Base-by-base conservation (phyloP, 92 coral and sea anemone genomes). In the Zoanthus sociatus region DNA sequence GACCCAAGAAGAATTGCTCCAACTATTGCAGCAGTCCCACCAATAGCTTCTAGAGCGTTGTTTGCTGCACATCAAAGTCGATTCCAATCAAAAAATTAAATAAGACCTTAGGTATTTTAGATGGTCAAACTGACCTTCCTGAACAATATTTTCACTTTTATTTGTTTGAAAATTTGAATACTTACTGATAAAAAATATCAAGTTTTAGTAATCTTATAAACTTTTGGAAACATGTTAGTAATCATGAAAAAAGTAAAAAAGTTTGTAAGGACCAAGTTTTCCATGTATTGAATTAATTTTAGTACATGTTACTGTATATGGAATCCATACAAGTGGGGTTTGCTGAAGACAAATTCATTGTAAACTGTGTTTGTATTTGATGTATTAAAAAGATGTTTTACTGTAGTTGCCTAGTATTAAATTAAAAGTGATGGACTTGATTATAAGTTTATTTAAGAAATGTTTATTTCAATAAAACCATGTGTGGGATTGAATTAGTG, bases 11-110 rank as follows among this genome's bases (percentile, higher is more conserved):
- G 67, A 51, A 66, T 82, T 46, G 86, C 86, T 26, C 75, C 63
- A 17, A 89, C 79, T 8, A 89, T 83, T 89, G 91, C 83, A 26
- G 61, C 48, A 26, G 84, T 83, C 46, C 91, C 77, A 64, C 91
- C 91, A 45, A 16, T 75, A 72, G 51, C 88, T 51, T 88, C 91
- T 0, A 88, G 64, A 61, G 87, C 75, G 44, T 76, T 88, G 20
- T 82, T 50, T 54, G 74, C 51, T n/a, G 84, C 83, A 51, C 91
- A 74, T 78, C 87, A 84, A 63, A 61, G 88, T 44, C 72, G 92
- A 6, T 89, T 84, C 66, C 17, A 68, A 3, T 82, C n/a, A 14
- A 66, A 46, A 67, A 63, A 63, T 3, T 10, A 4, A 15, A 60
- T 13, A 0, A 60, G 18, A 2, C 20, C 18, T 15, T 60, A 1